phyloP scores from a whole-genome alignment of 2,888 invertebrate species.

The Drosophila kanekoi region DNA sequence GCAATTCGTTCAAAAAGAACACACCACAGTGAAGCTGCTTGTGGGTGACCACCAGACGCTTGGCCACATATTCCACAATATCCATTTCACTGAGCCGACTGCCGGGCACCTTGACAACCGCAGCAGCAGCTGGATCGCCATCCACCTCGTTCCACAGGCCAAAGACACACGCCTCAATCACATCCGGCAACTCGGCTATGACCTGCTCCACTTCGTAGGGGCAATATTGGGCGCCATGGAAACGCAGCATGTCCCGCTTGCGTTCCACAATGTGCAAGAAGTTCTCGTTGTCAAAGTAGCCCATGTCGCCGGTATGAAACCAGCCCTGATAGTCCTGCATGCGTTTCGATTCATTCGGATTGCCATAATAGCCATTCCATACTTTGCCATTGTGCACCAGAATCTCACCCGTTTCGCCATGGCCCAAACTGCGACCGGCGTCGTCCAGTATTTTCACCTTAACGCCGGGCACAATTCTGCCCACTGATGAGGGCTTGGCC shows the following conservation, averaged over 20 bases:
- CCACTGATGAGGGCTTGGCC: slow-evolving; percentile 74
- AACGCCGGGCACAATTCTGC: slow-evolving; percentile 72
- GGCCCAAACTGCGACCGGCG: slow-evolving; percentile 72
- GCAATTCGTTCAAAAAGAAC: slow-evolving; percentile 80
- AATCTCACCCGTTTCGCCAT: slow-evolving; percentile 82
- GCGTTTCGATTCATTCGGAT: slow-evolving; percentile 76
- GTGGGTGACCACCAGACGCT: slow-evolving; percentile 74
- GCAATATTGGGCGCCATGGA: slow-evolving; percentile 80
- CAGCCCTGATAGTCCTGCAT: slow-evolving; percentile 82
- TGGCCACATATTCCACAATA: slow-evolving; percentile 79
- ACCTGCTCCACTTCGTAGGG: slow-evolving; percentile 82
- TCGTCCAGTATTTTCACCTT: slow-evolving; percentile 81
- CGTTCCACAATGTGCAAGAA: slow-evolving; percentile 80
- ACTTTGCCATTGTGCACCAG: slow-evolving; percentile 68
- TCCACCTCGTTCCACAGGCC: slow-evolving; percentile 81
- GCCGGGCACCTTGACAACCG: slow-evolving; percentile 71
- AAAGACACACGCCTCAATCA: slow-evolving; percentile 80
- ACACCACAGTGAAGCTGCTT: slow-evolving; percentile 83
- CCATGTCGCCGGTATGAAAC: slow-evolving; percentile 84
- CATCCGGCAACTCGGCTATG: slow-evolving; percentile 77
- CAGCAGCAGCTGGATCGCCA: slow-evolving; percentile 83
- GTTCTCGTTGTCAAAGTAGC: slow-evolving; percentile 83
- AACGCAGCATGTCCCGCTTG: slow-evolving; percentile 79
- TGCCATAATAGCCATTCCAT: slow-evolving; percentile 83
- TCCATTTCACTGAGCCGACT: slow-evolving; percentile 77